Conservation (phyloP, 92 coral and sea anemone species). For the Porites divaricata region DNA sequence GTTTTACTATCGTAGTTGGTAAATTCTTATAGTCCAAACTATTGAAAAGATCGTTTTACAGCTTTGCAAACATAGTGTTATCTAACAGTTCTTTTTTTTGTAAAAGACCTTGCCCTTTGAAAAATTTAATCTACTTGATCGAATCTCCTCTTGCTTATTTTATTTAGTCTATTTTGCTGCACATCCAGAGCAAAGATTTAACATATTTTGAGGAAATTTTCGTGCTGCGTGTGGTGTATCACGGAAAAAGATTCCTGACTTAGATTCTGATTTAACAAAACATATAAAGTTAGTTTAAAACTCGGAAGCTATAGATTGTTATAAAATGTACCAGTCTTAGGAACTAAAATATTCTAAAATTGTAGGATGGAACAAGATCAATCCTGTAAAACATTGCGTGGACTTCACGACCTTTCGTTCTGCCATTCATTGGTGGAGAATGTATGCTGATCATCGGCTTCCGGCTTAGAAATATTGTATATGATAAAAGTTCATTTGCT, state of each 20-base stretch:
- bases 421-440: not conserved
- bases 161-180: too few species aligned
- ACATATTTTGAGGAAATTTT: not conserved
- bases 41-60: too few species aligned
- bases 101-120: not conserved
- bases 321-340: not conserved
- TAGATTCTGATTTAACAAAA: too few species aligned
- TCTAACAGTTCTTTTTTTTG: not conserved
- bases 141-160: not conserved
- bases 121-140: not conserved
- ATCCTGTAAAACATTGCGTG: not conserved
- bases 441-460: not conserved
- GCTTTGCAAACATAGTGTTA: too few species aligned
- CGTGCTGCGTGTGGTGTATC: not conserved
- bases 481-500: not conserved
- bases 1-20: too few species aligned
- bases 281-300: not conserved
- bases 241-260: constrained; percentile 5
- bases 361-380: not conserved
- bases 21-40: too few species aligned
- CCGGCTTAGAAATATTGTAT: not conserved
- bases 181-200: not conserved
- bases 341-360: not conserved
- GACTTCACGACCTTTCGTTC: not conserved
- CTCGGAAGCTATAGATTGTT: not conserved